Base-by-base conservation (phyloP, 2,113 vertebrate genomes). In the Amblyopsis rosae region DNA sequence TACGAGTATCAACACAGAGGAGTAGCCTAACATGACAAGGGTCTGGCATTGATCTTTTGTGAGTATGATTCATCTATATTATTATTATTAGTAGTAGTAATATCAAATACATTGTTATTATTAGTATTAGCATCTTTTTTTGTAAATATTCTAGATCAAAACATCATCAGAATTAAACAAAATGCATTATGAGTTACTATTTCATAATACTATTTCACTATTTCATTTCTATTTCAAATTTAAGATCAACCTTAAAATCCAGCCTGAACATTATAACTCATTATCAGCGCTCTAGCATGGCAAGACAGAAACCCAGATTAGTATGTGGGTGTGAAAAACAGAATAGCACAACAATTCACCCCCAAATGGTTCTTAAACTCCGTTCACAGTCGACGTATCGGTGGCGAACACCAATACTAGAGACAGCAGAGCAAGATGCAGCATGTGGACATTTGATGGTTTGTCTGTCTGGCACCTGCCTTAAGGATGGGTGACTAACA, bases 171-270 rank as follows among this genome's bases (percentile, higher is more conserved):
- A 33, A 51, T 32, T 65, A 80, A 59, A 64, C 1, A 0, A 69
- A 62, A 70, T 46, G 13, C 58, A 49, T 46, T 48, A 46, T 75
- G 57, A 70, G 67, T 70, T 63, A 72, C 8, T 56, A 72, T 69
- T 70, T 81, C 66, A 62, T 56, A 65, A 58, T 26, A 2, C 2
- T 26, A 2, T 26, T 26, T 26, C 26, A 26, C 26, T 26, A 26
- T 26, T 26, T 26, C 26, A 26, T 26, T 26, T 26, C 26, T 26
- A 26, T 26, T 26, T 26, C 26, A 26, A 26, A 26, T 26, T 26
- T 26, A 80, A 33, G 68, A 55, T 72, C 62, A 53, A 65, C 49
- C 51, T 46, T 66, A 61, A 74, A 79, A 75, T 81, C 76, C 76
- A 51, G 53, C n/a, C 60, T 51, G 41, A 59, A 62, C 63, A 61